A percentile compares a stretch with the other conserved stretches of the same genome.
These are phyloP conservation scores for Oreochromis spilurus DNA, from an alignment of 2,113 vertebrate genomes.

Conservation along the genomic window DNA sequence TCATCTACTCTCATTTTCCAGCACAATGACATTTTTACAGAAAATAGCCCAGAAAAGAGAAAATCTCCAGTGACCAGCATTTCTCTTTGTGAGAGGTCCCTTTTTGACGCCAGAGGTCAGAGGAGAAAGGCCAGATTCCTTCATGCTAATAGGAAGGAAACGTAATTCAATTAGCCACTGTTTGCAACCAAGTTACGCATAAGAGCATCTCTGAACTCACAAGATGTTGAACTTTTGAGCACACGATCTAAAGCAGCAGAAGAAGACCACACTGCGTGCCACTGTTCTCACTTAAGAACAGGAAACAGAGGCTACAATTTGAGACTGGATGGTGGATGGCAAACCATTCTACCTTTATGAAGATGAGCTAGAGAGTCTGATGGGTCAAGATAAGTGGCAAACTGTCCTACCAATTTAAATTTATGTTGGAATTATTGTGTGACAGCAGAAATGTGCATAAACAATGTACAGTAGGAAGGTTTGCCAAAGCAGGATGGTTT, in stretches of 20 bases:
- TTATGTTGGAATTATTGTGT: no score
- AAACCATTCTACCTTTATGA: no score
- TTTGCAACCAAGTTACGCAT: background rate
- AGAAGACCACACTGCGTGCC: background rate
- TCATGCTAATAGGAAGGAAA: background rate
- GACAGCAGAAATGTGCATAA: no score
- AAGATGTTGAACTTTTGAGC: background rate
- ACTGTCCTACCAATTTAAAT: no score
- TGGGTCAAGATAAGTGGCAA: no score
- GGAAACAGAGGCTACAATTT: rapidly evolving
- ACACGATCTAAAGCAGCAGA: background rate
- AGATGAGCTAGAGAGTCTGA: no score
- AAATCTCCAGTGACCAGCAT: background rate
- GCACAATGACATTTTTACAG: background rate
- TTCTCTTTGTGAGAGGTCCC: background rate
- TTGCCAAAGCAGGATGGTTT: no score
- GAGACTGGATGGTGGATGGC: background rate
- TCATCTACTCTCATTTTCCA: background rate
- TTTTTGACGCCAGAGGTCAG: background rate
- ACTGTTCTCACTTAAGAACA: background rate
- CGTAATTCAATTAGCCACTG: background rate
- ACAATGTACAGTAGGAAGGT: no score
- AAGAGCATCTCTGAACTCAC: background rate
- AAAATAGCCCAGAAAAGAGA: background rate
- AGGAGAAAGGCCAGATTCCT: rapidly evolving